Evolutionary conservation across 2,888 invertebrate genomes (phyloP), one percentile per base, ranked within the genome.

Genomic region (Trypoxylon attenuatum): DNA sequence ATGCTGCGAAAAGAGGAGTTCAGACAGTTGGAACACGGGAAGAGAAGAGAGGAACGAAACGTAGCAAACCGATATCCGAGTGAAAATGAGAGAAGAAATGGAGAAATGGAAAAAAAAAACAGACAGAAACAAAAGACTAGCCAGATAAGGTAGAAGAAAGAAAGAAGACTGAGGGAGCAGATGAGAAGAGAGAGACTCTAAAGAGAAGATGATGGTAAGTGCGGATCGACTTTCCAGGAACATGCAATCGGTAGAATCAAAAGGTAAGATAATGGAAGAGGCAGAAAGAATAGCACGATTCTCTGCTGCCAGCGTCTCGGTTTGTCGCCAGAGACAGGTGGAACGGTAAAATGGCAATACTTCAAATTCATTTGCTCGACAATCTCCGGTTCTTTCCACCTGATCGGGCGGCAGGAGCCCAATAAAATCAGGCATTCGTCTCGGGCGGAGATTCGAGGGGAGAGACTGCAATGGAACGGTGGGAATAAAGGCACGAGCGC

Each of bases 341-440:
- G 71, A 77, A 71, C 73, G 75, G 69, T 72, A 73, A 71, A 73
- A 73, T 73, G 79, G 71, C 77, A 77, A 78, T 78, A 79, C 75
- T 78, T 78, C 77, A 77, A 79, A 78, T 79, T 78, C 79, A 79
- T 78, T 79, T 75, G 71, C 66, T 47, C 51, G 68, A 75, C 75
- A 79, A 78, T 78, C 78, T 78, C 78, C 79, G 78, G 77, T 76
- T 67, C 60, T 69, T 73, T 69, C 67, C 65, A 29, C 47, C 46
- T 62, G 58, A 56, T 61, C 55, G 57, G 41, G 22, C 61, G 42
- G 54, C 60, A 29, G 39, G 47, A 54, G 41, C 6, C 22, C 76
- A 65, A 69, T 78, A 65, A 77, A 78, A 77, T 77, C 74, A 63
- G 53, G 63, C 59, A 42, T 71, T 69, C 58, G 53, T 47, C 59